Conservation (phyloP, 35 echinoderm and acorn worm species). For the Patiria miniata region DNA sequence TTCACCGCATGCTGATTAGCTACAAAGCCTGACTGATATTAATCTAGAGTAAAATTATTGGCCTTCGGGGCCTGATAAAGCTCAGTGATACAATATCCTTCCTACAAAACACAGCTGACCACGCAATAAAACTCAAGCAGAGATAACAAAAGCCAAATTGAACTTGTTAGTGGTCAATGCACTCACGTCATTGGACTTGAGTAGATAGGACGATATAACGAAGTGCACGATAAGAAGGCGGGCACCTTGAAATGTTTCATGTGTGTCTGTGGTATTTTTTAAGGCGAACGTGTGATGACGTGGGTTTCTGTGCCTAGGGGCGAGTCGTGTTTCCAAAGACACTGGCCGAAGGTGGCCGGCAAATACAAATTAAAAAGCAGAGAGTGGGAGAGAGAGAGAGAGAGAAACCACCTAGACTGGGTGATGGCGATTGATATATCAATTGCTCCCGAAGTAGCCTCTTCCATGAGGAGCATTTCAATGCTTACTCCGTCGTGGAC, state of each 20-base stretch:
- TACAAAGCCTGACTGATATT: not conserved
- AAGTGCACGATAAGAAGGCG: not conserved
- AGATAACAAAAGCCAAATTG: not conserved
- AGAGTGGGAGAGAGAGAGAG: not conserved
- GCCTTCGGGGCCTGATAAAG: not conserved
- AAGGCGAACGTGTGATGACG: not conserved
- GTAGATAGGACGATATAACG: not conserved
- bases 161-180: not conserved
- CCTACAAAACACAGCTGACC: not conserved
- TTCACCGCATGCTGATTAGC: not conserved
- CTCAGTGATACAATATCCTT: not conserved
- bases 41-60: not conserved
- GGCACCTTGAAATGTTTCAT: not conserved
- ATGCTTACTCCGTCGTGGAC: too few species aligned
- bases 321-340: constrained; percentile 21
- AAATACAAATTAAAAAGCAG: constrained; percentile 11
- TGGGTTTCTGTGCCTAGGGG: not conserved
- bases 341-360: constrained; percentile 19
- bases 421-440: not conserved
- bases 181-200: not conserved
- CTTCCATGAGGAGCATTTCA: too few species aligned
- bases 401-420: not conserved
- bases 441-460: too few species aligned
- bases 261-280: not conserved
- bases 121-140: not conserved